A percentile compares a stretch with the other conserved stretches of the same genome.
Conservation (phyloP, 2,113 vertebrate genomes). For the Typhlomys cinereus region DNA sequence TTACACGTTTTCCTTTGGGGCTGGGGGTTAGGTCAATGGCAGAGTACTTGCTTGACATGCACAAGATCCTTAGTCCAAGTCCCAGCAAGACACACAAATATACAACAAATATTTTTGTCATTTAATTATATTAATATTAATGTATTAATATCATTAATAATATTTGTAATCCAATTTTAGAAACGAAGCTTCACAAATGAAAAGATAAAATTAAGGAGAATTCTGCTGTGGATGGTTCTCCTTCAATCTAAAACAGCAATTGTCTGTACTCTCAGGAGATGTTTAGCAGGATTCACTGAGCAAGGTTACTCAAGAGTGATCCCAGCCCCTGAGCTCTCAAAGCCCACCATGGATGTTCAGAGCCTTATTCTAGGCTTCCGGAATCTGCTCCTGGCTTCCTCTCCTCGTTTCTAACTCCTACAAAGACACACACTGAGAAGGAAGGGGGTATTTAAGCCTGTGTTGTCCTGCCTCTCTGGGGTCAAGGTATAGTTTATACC, state of each 20-base stretch:
- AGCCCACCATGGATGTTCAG: neutral
- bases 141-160: too few species aligned
- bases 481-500: neutral
- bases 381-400: fast-evolving
- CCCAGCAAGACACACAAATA: too few species aligned
- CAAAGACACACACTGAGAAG: neutral
- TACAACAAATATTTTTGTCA: neutral
- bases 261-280: fast-evolving
- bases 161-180: neutral
- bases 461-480: neutral
- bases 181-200: slow-evolving; percentile 1
- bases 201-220: slow-evolving; percentile 23
- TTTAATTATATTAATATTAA: too few species aligned
- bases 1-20: neutral
- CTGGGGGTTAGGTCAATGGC: too few species aligned
- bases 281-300: neutral
- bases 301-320: neutral
- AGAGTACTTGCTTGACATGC: too few species aligned
- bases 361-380: too few species aligned
- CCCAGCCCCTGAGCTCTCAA: neutral
- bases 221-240: neutral
- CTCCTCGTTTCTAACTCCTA: neutral
- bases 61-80: too few species aligned
- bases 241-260: neutral
- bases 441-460: neutral